Conservation (phyloP, 2,113 vertebrate genomes). For the Bucco capensis region DNA sequence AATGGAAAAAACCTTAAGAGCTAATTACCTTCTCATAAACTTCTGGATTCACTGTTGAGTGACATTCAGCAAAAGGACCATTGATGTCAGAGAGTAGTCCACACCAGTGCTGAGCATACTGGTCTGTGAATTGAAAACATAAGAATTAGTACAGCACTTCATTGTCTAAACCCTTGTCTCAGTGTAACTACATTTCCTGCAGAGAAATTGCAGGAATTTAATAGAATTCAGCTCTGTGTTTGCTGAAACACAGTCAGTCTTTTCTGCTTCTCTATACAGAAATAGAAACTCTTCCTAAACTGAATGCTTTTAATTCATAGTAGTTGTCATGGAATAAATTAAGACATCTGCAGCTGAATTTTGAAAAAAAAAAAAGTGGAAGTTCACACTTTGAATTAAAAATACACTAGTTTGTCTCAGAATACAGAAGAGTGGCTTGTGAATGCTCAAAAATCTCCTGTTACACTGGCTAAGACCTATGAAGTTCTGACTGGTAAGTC, state of each 20-base stretch:
- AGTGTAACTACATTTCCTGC: background rate
- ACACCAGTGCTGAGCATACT: constrained; percentile 87
- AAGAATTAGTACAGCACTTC: background rate
- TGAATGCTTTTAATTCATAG: background rate
- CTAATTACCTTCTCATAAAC: constrained; percentile 77
- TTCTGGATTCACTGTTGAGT: constrained; percentile 76
- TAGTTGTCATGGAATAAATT: background rate
- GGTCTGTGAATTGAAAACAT: constrained; percentile 71
- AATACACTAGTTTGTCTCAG: background rate
- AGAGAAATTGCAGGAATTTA: background rate
- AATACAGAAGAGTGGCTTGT: background rate
- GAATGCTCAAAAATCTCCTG: background rate
- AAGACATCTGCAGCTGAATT: background rate
- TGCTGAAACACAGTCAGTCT: background rate
- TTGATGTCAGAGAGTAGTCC: constrained; percentile 72
- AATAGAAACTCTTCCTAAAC: background rate
- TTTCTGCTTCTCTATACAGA: background rate
- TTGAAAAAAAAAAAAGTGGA: too few relatives aligned
- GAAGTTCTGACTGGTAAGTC: background rate
- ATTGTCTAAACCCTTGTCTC: background rate
- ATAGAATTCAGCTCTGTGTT: background rate
- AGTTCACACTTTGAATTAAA: background rate
- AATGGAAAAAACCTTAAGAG: background rate
- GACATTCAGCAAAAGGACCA: constrained; percentile 83
- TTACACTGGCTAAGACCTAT: background rate